Percentiles rank a stretch among this genome's conserved stretches.
Conservation (phyloP, 2,888 invertebrate genomes). For the Adineta ricciae region DNA sequence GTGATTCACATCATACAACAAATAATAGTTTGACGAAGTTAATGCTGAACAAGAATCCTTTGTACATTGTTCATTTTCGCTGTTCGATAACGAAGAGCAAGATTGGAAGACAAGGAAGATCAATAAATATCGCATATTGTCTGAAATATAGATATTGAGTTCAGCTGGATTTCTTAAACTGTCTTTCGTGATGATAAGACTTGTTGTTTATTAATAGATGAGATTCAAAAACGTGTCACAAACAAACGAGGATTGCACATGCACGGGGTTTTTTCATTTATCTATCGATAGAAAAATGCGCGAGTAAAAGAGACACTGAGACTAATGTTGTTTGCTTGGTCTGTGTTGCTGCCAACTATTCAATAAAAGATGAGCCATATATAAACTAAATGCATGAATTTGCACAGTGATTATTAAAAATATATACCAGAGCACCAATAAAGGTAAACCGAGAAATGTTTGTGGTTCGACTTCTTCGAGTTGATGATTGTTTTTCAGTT, state of each 20-base stretch:
- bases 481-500: constrained; percentile 55
- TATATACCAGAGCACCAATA: constrained; percentile 80
- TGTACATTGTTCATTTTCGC: not conserved
- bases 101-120: not conserved
- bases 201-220: not conserved
- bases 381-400: constrained; percentile 52
- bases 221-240: not conserved
- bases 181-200: not conserved
- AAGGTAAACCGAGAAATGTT: constrained; percentile 59
- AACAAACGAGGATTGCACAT: not conserved
- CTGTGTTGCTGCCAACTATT: constrained; percentile 3
- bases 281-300: not conserved
- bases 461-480: not conserved
- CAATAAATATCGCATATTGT: not conserved
- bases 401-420: constrained; percentile 76
- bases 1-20: constrained; percentile 80
- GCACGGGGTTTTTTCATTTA: not conserved
- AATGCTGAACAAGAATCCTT: not conserved
- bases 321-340: not conserved
- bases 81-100: not conserved
- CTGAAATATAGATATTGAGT: not conserved
- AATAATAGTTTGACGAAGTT: constrained; percentile 58
- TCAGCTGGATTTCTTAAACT: not conserved
- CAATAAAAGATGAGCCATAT: constrained; percentile 24
- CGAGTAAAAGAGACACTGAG: not conserved